Evolutionary conservation across 2,888 invertebrate species (phyloP), one percentile per base, ranked within the genome.

Genomic region (Bombyx huttoni): DNA sequence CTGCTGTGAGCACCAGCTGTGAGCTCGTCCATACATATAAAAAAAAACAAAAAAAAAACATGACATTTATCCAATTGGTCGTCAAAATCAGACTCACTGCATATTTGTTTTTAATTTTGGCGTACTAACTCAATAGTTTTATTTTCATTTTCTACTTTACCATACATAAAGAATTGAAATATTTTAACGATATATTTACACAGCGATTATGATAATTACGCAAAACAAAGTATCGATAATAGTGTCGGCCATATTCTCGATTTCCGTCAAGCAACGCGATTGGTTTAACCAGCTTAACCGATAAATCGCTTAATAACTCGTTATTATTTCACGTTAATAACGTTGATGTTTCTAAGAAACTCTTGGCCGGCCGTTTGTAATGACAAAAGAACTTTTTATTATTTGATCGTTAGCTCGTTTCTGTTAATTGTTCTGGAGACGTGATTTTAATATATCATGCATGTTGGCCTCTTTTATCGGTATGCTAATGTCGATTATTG

Each of bases 391-490:
- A 73, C 67, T 81, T 85, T 84, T 83, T 82, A 81, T 80, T 83
- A 84, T 86, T 83, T 81, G 81, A 86, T 86, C 78, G 78, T 70
- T 76, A 71, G 78, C 74, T 82, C 81, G 80, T 83, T 84, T 77
- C 75, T 75, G 74, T 80, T 81, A 83, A 85, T 85, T 85, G 85
- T 84, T 78, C 74, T 75, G 73, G 63, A 72, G 78, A 85, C 86
- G 86, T 86, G 86, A 81, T 85, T 85, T 85, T 85, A 83, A 86
- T 86, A 83, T 80, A 85, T 84, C 82, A 84, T 81, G 83, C 81
- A 73, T 77, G 78, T 81, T 77, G 78, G 73, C 58, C 70, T 74
- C 78, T 74, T 83, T 85, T 77, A 84, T 81, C 70, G 71, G 66
- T 81, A 85, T 82, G 85, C 77, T 78, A 86, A 87, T 85, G 68